These are phyloP conservation scores for Drosophila colorata DNA, from an alignment of 2,888 invertebrate genomes.

Conservation along the genomic window DNA sequence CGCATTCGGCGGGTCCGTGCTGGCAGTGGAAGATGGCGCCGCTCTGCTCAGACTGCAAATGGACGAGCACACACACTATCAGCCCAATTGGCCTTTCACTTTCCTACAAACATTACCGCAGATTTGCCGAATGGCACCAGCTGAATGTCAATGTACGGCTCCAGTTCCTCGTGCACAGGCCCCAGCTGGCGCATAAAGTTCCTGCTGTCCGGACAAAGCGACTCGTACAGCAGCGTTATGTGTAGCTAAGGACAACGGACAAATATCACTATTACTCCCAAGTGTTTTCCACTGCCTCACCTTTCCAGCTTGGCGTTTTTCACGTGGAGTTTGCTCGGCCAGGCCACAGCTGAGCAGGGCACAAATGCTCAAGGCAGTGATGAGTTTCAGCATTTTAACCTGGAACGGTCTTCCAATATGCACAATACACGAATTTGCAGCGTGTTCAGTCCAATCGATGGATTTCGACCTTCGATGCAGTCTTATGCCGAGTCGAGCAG, in stretches of 20 bases:
- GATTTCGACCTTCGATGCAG: constrained; percentile 56
- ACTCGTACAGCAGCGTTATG: constrained; percentile 87
- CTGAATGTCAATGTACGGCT: constrained; percentile 86
- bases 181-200: constrained; percentile 87
- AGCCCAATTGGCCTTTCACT: not conserved
- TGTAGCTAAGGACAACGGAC: constrained; percentile 83
- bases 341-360: constrained; percentile 39
- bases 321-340: constrained; percentile 33
- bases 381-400: constrained; percentile 43
- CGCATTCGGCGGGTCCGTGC: constrained; percentile 88
- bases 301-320: constrained; percentile 54
- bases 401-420: not conserved
- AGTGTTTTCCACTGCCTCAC: constrained; percentile 17
- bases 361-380: constrained; percentile 20
- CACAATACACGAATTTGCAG: constrained; percentile 5
- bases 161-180: constrained; percentile 86
- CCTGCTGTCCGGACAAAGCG: constrained; percentile 88
- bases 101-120: constrained; percentile 84
- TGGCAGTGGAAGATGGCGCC: constrained; percentile 87
- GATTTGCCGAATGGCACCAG: constrained; percentile 89
- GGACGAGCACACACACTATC: not conserved
- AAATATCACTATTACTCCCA: not conserved
- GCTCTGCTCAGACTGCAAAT: constrained; percentile 77
- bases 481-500: constrained; percentile 29
- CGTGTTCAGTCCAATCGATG: constrained; percentile 56